Evolutionary conservation across 2,113 vertebrate genomes (phyloP), one percentile per base, ranked within the genome.

Genomic region (Sarotherodon lohbergeri): DNA sequence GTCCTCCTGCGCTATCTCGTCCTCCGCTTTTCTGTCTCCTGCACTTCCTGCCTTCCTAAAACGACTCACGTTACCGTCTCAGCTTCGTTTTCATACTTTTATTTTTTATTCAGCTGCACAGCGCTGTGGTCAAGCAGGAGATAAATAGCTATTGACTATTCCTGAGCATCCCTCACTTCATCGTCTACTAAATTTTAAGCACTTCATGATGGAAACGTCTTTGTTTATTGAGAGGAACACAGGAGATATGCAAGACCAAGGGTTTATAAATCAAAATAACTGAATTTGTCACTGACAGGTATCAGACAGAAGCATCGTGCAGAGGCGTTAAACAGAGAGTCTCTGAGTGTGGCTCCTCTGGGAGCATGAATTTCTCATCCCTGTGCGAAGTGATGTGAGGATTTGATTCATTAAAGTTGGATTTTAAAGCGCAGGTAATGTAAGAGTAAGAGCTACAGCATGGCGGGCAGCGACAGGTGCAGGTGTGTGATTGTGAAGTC

Each of bases 41-140:
- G 55, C 63, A 36, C 66, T 82, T 85, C 84, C 90, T 66, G 76
- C 55, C 61, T 50, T 80, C 68, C 27, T 3, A 22, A 36, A 41
- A 19, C 2, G 9, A 59, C 83, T 91, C 90, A n/a, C 1, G 11
- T 90, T 88, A 73, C 89, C 17, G 5, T 14, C 73, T 29, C 24
- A 32, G 22, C 43, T 50, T 19, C 50, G 10, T n/a, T 19, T 76
- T 76, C 1, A 71, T 71, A 43, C 66, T 43, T 43, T 43, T 71
- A 3, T 76, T 50, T 19, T 17, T 32, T 5, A 48, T 76, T 32
- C 24, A 50, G 24, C 43, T 50, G 43, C 24, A 12, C 43, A 32
- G 43, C 5, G 9, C 41, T 0, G 3, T 7, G 71, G 24, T 76
- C 14, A 24, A 11, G 66, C 7, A 24, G 41, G 14, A 50, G 43